Evolutionary conservation across 2,113 vertebrate genomes (phyloP).

Genomic region (Hippocampus zosterae): DNA sequence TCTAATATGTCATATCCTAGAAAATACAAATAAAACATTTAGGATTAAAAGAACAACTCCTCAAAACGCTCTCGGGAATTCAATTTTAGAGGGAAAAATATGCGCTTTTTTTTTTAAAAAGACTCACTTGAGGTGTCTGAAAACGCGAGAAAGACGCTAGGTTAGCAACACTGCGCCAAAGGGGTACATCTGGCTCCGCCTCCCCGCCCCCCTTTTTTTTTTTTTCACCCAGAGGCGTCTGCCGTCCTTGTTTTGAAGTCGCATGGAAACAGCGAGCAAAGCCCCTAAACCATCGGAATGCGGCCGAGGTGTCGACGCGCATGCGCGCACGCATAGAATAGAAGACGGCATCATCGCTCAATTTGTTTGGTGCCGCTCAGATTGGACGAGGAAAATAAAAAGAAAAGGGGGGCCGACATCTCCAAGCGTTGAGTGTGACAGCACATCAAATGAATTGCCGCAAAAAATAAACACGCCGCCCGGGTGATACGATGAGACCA

Average conservation of each 20-base stretch:
- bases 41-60: too few relatives aligned
- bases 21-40: too few relatives aligned
- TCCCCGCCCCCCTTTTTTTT: too few relatives aligned
- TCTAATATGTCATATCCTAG: too few relatives aligned
- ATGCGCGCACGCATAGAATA: conserved; percentile 8
- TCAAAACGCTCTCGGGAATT: too few relatives aligned
- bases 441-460: conserved; percentile 19
- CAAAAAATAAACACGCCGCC: conserved; percentile 23
- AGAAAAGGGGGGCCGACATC: not conserved
- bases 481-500: conserved; percentile 27
- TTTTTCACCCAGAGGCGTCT: conserved; percentile 30
- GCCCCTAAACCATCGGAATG: conserved; percentile 57
- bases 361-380: not conserved
- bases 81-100: too few relatives aligned
- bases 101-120: too few relatives aligned
- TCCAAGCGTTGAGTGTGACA: not conserved
- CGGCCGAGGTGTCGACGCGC: conserved; percentile 25
- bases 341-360: conserved; percentile 8
- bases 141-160: too few relatives aligned
- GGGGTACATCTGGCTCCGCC: not conserved
- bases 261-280: conserved; percentile 56
- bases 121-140: too few relatives aligned
- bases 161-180: too few relatives aligned
- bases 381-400: not conserved
- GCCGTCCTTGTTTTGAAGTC: conserved; percentile 36